Conservation (phyloP, 2,797 vertebrate species). For the Mormyrops boulengeri region DNA sequence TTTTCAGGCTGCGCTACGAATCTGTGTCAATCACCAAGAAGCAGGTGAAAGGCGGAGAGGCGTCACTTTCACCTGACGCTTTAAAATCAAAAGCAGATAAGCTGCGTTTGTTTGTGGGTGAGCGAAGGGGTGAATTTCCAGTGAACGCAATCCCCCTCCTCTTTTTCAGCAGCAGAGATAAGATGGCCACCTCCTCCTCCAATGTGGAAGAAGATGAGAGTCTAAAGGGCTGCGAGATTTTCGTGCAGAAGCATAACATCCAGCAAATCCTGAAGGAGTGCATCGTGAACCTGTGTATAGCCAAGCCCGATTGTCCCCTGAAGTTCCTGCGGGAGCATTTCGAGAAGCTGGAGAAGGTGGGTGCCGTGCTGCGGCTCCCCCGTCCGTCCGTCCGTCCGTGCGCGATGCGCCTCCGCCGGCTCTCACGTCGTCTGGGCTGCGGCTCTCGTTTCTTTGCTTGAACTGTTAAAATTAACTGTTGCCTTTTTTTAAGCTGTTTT, state of each 20-base stretch:
- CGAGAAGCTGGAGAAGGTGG: constrained; percentile 94
- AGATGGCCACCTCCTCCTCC: constrained; percentile 81
- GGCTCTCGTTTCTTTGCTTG: neutral
- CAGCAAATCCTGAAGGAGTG: constrained; percentile 95
- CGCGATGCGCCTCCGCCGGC: neutral
- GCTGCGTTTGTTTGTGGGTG: neutral
- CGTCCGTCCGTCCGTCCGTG: neutral
- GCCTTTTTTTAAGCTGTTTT: neutral
- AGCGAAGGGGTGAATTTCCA: neutral
- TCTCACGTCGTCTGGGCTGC: neutral
- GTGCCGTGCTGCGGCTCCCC: constrained; percentile 37
- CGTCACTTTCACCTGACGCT: neutral
- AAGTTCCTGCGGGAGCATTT: constrained; percentile 94
- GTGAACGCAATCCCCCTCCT: constrained; percentile 3
- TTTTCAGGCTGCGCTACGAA: neutral
- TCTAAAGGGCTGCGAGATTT: constrained; percentile 89
- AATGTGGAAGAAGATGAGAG: constrained; percentile 87
- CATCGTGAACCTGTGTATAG: constrained; percentile 90
- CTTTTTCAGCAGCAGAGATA: constrained; percentile 54
- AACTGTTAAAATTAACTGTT: neutral
- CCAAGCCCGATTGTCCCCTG: constrained; percentile 91
- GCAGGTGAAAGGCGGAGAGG: neutral
- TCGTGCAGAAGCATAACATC: constrained; percentile 90
- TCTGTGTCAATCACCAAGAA: neutral
- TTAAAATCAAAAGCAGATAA: neutral